Conservation (phyloP, 2,888 invertebrate species). For the Acronicta psi region DNA sequence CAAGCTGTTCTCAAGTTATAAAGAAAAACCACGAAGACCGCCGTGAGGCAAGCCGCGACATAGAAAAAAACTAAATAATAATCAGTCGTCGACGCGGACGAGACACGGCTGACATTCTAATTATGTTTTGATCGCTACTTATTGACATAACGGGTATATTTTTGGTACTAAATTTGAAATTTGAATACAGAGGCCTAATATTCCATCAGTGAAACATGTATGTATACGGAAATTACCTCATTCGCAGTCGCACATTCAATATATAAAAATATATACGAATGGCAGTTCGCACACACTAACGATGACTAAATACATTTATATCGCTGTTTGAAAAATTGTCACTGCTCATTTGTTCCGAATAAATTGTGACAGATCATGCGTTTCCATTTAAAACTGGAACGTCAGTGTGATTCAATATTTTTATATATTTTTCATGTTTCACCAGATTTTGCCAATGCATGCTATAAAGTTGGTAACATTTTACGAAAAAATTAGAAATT, state of each 20-base stretch:
- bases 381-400: slow-evolving; percentile 39
- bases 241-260: no score
- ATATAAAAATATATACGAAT: slow-evolving; percentile 25
- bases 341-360: slow-evolving; percentile 43
- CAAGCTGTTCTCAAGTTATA: slow-evolving; percentile 47
- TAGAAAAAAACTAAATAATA: slow-evolving; percentile 71
- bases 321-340: slow-evolving; percentile 43
- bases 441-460: slow-evolving; percentile 3
- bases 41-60: slow-evolving; percentile 41
- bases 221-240: slow-evolving; percentile 47
- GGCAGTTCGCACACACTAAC: slow-evolving; percentile 11
- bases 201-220: slow-evolving; percentile 21
- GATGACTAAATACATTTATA: slow-evolving; percentile 48
- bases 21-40: slow-evolving; percentile 53
- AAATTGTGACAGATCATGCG: slow-evolving; percentile 35
- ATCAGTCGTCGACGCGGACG: slow-evolving; percentile 61
- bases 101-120: slow-evolving; percentile 74
- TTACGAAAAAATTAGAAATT: slow-evolving; percentile 51
- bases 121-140: slow-evolving; percentile 61
- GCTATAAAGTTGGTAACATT: slow-evolving; percentile 35
- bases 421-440: slow-evolving; percentile 3
- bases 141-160: slow-evolving; percentile 69
- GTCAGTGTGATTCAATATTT: slow-evolving; percentile 30
- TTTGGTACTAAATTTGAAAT: slow-evolving; percentile 40
- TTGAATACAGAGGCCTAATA: slow-evolving; percentile 37